A percentile compares a stretch with the other conserved stretches of the same genome.
Conservation (phyloP, 1,140 invertebrate species). For the Meloidogyne floridensis region DNA sequence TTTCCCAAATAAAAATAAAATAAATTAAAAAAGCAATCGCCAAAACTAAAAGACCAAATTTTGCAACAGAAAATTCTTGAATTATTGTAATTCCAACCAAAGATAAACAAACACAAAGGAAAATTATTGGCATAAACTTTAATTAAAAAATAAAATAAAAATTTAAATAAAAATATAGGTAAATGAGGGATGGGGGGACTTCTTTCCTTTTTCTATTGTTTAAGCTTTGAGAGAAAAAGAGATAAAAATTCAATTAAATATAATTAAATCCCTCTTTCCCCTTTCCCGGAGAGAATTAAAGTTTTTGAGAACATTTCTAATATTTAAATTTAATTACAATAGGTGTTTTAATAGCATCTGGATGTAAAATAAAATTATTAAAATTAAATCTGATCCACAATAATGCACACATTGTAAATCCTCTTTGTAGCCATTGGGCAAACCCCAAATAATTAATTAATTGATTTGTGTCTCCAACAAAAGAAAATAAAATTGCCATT, state of each 20-base stretch:
- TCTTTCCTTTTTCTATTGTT: too few species aligned
- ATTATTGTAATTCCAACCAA: conserved; percentile 35
- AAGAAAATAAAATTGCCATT: conserved; percentile 43
- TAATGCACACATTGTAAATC: conserved; percentile 41
- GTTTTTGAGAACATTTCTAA: neutral
- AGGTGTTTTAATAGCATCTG: conserved; percentile 7
- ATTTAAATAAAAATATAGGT: too few species aligned
- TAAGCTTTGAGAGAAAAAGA: too few species aligned
- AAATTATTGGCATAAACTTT: conserved; percentile 49
- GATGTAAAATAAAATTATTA: conserved; percentile 27
- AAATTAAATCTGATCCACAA: conserved; percentile 50
- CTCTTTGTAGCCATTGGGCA: conserved; percentile 45
- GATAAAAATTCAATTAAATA: too few species aligned
- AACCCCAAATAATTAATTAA: conserved; percentile 49
- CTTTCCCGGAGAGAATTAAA: too few species aligned
- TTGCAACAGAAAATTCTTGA: conserved; percentile 39
- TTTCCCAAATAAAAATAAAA: conserved; percentile 32
- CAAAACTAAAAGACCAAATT: conserved; percentile 29
- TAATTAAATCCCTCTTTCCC: too few species aligned
- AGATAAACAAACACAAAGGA: conserved; percentile 37
- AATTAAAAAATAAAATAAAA: neutral
- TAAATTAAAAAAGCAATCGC: conserved; percentile 25
- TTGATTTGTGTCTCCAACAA: conserved; percentile 41
- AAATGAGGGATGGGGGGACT: too few species aligned
- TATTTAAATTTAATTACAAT: neutral